Conservation (phyloP, 2,888 invertebrate species). For the Lamellibrachia satsuma region DNA sequence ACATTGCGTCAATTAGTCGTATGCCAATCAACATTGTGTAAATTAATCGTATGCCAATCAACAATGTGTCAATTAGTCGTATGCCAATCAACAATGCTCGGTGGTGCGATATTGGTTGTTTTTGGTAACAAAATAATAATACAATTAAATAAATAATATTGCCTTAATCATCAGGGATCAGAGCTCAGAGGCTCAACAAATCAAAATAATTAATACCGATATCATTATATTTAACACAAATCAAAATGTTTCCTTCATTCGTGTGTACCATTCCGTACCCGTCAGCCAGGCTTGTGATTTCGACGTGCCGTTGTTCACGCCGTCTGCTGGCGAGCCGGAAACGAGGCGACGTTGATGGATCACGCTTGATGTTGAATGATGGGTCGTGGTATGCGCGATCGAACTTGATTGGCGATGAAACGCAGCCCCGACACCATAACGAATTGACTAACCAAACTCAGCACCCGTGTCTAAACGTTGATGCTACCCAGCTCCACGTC, state of each 20-base stretch:
- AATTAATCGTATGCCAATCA: no score
- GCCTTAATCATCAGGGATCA: no score
- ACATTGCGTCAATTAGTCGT: neutral
- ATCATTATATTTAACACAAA: no score
- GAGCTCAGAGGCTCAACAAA: no score
- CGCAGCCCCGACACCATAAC: neutral
- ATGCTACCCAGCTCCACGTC: neutral
- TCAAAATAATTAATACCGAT: no score
- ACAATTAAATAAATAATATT: no score
- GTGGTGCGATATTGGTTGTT: no score
- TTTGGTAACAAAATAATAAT: no score
- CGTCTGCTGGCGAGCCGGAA: conserved; percentile 4
- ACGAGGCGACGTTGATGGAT: neutral
- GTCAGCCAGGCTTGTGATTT: neutral
- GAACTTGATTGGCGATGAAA: conserved; percentile 12
- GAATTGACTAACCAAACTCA: conserved; percentile 17
- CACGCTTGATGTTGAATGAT: neutral
- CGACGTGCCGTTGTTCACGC: neutral
- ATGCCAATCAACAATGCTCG: no score
- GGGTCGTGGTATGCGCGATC: neutral
- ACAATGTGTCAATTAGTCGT: no score
- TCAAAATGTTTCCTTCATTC: no score
- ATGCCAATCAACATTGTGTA: no score
- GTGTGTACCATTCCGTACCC: neutral
- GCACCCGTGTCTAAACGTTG: conserved; percentile 17